Evolutionary conservation across 1,140 invertebrate genomes (phyloP).

Genomic region (Zaprionus ghesquierei): DNA sequence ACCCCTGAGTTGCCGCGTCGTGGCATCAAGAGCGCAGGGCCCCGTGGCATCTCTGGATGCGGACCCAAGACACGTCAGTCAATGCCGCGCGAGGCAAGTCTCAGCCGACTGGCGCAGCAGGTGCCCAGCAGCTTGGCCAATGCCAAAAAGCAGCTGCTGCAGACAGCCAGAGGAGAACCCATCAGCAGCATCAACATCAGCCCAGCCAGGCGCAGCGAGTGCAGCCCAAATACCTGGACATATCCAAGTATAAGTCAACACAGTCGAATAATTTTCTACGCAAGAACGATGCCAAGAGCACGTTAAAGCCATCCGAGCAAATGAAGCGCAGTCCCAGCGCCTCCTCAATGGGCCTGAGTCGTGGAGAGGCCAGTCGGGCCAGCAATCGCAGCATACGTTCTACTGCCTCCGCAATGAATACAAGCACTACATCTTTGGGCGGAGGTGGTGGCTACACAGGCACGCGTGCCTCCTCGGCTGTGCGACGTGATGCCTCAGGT

Average conservation of each 20-base stretch:
- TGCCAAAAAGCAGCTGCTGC: conserved; percentile 80
- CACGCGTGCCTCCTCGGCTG: conserved; percentile 62
- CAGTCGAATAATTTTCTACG: conserved; percentile 84
- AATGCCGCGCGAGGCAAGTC: conserved; percentile 80
- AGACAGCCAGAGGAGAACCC: conserved; percentile 60
- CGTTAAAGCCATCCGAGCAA: conserved; percentile 81
- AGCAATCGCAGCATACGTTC: conserved; percentile 79
- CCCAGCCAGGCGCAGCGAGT: conserved; percentile 43
- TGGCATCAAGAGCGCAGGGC: conserved; percentile 64
- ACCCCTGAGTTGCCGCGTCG: conserved; percentile 84
- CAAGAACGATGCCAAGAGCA: conserved; percentile 85
- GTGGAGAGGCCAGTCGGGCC: conserved; percentile 63
- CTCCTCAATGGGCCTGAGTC: conserved; percentile 71
- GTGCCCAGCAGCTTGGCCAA: conserved; percentile 78
- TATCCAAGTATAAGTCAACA: conserved; percentile 85
- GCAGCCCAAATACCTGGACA: conserved; percentile 84
- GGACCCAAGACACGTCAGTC: conserved; percentile 65
- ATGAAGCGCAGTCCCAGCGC: conserved; percentile 81
- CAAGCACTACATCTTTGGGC: conserved; percentile 65
- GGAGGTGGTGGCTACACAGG: conserved; percentile 39
- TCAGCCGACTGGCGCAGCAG: conserved; percentile 74
- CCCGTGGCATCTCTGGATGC: conserved; percentile 44
- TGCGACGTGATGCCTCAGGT: conserved; percentile 74
- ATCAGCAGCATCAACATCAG: conserved; percentile 14
- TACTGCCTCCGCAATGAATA: conserved; percentile 65